A percentile compares a stretch with the other conserved stretches of the same genome.
phyloP scores from a whole-genome alignment of 2,888 invertebrate species.

The Lissocephala sabroskyi region DNA sequence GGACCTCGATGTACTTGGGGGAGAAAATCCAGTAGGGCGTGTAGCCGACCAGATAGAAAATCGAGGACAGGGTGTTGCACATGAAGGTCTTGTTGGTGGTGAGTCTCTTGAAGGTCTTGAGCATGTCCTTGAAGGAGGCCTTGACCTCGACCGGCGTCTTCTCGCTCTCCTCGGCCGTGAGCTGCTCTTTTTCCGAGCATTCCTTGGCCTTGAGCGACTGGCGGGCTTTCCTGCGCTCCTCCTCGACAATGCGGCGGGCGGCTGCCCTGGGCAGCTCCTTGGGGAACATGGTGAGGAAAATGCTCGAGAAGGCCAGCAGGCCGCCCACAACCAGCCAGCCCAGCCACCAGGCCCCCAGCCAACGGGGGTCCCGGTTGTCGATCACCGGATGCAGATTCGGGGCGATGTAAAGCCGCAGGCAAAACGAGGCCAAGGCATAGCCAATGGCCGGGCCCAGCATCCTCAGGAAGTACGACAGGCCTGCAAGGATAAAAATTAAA shows the following conservation, averaged over 20 bases:
- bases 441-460: slow-evolving; percentile 82
- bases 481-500: slow-evolving; percentile 63
- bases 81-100: slow-evolving; percentile 79
- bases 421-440: slow-evolving; percentile 78
- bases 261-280: slow-evolving; percentile 79
- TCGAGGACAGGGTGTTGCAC: slow-evolving; percentile 82
- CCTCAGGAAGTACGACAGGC: slow-evolving; percentile 79
- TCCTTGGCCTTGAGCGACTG: slow-evolving; percentile 33
- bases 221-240: slow-evolving; percentile 54
- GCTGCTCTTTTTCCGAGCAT: slow-evolving; percentile 39
- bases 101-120: slow-evolving; percentile 77
- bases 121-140: slow-evolving; percentile 76
- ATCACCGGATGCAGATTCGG: slow-evolving; percentile 79
- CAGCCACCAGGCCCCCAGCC: slow-evolving; percentile 90
- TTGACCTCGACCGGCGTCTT: slow-evolving; percentile 37
- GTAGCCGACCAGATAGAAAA: slow-evolving; percentile 81
- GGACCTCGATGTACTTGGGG: slow-evolving; percentile 88
- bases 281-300: slow-evolving; percentile 79
- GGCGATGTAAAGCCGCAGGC: slow-evolving; percentile 79
- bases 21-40: slow-evolving; percentile 86
- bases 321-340: slow-evolving; percentile 80
- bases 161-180: slow-evolving; percentile 38
- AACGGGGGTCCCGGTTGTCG: slow-evolving; percentile 79
- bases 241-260: slow-evolving; percentile 74
- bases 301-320: slow-evolving; percentile 76